Evolutionary conservation across 64 coral and sea anemone species (phyloP), one percentile per base, ranked within the genome.

Genomic region (Montipora foliosa): DNA sequence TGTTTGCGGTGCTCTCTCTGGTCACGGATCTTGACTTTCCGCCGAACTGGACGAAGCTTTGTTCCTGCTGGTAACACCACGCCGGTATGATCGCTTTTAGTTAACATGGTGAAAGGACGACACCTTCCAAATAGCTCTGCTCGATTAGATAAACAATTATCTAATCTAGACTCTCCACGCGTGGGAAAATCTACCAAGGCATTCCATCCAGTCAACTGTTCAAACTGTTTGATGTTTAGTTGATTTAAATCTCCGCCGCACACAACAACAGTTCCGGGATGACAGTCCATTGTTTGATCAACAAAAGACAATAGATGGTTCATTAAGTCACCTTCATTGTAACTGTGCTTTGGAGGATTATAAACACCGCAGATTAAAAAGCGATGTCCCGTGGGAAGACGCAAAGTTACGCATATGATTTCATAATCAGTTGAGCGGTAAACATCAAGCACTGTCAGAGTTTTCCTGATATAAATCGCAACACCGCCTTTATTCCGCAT

Each of bases 391-490:
- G 74, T 48, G 74, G 74, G 74, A 76, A 76, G 74, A 76, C 22
- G 74, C 74, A 76, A 76, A 76, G 81, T 84, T 84, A 84, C 29
- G 81, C 59, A 68, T 17, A 90, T 90, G 53, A 80, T 5, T 72
- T 90, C 89, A 69, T 80, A 90, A 62, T 61, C 44, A 0, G 14
- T 80, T 48, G 76, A 90, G 9, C 89, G 55, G 61, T 90, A 58
- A 21, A 79, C 59, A 79, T 66, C 49, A 61, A 66, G 24, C 52
- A 90, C 76, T 68, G 59, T 90, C 55, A 90, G 51, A 90, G 77
- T 90, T 48, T 73, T 68, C 61, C 89, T 90, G 58, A 81, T 68
- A 68, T 90, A 90, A 67, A 90, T 90, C 47, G 77, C 89, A 47
- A 80, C 77, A 22, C 89, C 89, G 52, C 89, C 77, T 66, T 68